Base-by-base conservation (phyloP, 2,113 vertebrate species). In the Neolamprologus toae region DNA sequence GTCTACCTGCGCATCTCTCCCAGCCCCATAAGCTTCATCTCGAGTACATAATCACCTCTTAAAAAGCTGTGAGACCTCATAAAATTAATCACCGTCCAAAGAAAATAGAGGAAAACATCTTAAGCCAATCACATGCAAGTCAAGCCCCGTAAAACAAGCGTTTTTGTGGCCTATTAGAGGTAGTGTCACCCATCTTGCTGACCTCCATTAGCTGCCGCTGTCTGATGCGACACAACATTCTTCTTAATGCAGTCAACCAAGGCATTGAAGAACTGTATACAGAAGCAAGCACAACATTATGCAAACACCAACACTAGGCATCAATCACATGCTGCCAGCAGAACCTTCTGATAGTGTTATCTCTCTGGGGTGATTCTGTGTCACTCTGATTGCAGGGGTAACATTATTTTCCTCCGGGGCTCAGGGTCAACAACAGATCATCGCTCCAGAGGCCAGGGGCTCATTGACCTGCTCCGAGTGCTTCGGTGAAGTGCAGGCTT, bases 361-460 rank as follows among this genome's bases (percentile, higher is more conserved):
- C 31, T 26, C 66, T 45, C 54, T 7, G 14, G 59, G 31, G 47
- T 49, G 42, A 76, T 76, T 49, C 42, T 76, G 42, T 49, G 71
- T 31, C 73, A 31, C 45, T 31, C 26, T 3, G 26, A 6, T 19
- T 8, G 16, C 42, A 76, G 31, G 8, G 47, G 14, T 76, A 47
- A 71, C 21, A 26, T 85, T 81, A 54, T 84, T 81, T 54, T 45
- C 42, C 61, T 83, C 33, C 1, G 9, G 79, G 11, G 6, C 71
- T 3, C 71, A 11, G 4, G 78, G 49, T 87, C 81, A 78, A 35
- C 59, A 45, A 55, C 54, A 11, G 88, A 54, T 81, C 81, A 76
- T 19, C 28, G 3, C 84, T 53, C 76, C 47, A 3, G 54, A 76
- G 81, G 35, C 17, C 8, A 2, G 33, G 45, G 40, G 28, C 68